Base-by-base conservation (phyloP, 1,140 invertebrate genomes). In the Aethina tumida region DNA sequence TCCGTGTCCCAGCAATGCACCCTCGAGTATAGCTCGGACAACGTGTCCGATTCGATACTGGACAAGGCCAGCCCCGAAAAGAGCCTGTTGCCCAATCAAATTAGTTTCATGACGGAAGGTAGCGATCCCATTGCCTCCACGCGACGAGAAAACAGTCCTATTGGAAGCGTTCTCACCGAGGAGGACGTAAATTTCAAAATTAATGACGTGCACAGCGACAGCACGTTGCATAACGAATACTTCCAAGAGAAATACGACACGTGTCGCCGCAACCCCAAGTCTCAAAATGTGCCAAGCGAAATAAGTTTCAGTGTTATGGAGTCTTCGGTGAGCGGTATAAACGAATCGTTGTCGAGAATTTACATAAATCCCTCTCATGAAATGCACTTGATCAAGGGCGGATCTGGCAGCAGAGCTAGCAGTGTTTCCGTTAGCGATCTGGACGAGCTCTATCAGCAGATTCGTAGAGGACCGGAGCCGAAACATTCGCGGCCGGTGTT, bases 21-120 rank as follows among this genome's bases (percentile, higher is more conserved):
- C 25, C 51, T 82, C 18, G 77, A 81, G 46, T 83, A 82, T 45
- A 83, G 79, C 39, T 83, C 81, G 16, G 81, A 79, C 13, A 74
- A 81, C 25, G 75, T 81, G 8, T 79, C 77, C 0, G 75, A 77
- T 56, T 79, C 77, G 0, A 67, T 74, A 49, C 71, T 80, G 35
- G 70, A 56, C 61, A 67, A 65, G 0, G 60, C 63, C 24, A 65
- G 62, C 28, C 63, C 60, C 35, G 62, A 68, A 41, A 60, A 60
- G 4, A 65, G 62, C 27, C 49, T 65, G 31, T 62, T 65, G 1
- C 64, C 64, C 40, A 64, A 61, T 19, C 27, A 31, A 12, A 29
- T 31, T 5, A 32, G 14, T 20, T 39, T 32, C 18, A n/a, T 25
- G n/a, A 32, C 27, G 2, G 37, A 21, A 9, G 17, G 20, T 6